Percentiles rank a stretch among this genome's conserved stretches.
Evolutionary conservation across 2,797 vertebrate species (phyloP).

Genomic region (Gymnodraco acuticeps): DNA sequence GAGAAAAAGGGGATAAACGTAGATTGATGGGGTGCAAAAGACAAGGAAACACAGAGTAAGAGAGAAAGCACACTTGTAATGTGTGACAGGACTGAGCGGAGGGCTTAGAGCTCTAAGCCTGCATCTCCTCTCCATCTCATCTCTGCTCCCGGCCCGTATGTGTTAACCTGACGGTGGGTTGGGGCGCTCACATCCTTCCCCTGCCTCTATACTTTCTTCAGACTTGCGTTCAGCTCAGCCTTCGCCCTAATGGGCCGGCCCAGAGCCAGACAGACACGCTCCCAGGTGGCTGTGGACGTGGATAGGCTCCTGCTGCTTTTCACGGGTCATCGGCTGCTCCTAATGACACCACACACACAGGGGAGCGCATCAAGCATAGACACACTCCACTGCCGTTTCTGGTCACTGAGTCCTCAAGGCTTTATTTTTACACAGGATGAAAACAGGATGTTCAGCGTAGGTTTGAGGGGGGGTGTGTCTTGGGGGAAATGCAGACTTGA

Average conservation of each 20-base stretch:
- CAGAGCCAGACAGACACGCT: conserved; percentile 51
- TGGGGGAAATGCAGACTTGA: conserved; percentile 35
- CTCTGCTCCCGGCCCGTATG: conserved; percentile 33
- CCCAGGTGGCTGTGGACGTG: conserved; percentile 70
- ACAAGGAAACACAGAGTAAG: conserved; percentile 56
- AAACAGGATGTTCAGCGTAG: conserved; percentile 72
- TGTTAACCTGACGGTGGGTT: conserved; percentile 52
- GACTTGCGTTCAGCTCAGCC: conserved; percentile 37
- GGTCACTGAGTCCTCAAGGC: conserved; percentile 79
- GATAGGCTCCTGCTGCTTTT: conserved; percentile 76
- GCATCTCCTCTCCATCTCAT: conserved; percentile 54
- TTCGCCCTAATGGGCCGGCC: conserved; percentile 63
- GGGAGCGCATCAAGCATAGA: conserved; percentile 73
- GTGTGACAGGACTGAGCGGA: conserved; percentile 52
- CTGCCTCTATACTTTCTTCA: conserved; percentile 37
- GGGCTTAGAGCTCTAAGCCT: conserved; percentile 47
- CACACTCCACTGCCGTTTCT: conserved; percentile 79
- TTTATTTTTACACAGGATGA: conserved; percentile 81
- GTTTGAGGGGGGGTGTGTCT: conserved; percentile 47
- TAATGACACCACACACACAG: conserved; percentile 77
- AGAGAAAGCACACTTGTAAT: conserved; percentile 44
- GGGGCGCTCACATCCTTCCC: conserved; percentile 62
- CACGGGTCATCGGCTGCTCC: conserved; percentile 79
- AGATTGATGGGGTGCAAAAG: conserved; percentile 72
- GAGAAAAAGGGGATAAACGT: conserved; percentile 71